Conservation (phyloP, 2,888 invertebrate species). For the Cataglyphis cursor region DNA sequence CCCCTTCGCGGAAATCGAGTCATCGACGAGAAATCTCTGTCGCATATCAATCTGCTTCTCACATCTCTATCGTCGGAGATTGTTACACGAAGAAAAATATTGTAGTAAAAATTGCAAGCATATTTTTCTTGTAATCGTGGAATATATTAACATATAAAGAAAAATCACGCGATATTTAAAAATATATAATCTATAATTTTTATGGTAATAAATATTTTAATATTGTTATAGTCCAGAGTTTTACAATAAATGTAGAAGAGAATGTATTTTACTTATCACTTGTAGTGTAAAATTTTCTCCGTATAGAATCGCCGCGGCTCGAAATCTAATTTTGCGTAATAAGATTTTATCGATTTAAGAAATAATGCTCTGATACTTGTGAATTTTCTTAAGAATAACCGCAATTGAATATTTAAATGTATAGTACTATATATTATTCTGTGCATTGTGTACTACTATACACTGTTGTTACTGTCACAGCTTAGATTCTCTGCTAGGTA, state of each 20-base stretch:
- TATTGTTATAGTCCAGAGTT: no score
- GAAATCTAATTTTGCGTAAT: not conserved
- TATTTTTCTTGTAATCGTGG: no score
- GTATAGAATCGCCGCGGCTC: not conserved
- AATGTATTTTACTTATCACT: no score
- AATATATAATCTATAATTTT: no score
- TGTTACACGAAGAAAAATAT: no score
- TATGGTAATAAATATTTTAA: no score
- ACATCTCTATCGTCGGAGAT: not conserved
- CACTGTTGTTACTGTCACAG: not conserved
- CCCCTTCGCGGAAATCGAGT: slow-evolving; percentile 6
- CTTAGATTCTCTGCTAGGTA: not conserved
- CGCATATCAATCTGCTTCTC: not conserved
- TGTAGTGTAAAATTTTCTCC: no score
- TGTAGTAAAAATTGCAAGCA: no score
- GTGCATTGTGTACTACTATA: not conserved
- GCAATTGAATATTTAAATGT: not conserved
- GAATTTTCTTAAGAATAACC: not conserved
- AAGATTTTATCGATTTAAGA: not conserved
- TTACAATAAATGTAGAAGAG: not conserved
- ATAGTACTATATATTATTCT: not conserved
- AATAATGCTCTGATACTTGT: not conserved
- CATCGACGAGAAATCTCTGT: not conserved
- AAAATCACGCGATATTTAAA: no score
- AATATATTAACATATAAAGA: no score